Conservation (phyloP, 2,888 invertebrate species). For the Halocaridina rubra region DNA sequence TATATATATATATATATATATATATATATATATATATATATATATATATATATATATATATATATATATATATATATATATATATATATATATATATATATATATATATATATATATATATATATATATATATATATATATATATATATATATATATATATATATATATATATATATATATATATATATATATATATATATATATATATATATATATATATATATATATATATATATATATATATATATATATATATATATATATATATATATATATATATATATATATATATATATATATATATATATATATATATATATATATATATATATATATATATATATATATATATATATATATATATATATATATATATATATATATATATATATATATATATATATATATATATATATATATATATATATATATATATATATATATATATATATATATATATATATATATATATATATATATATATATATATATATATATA, state of each 20-base stretch:
- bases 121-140: slow-evolving; percentile 1
- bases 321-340: background rate
- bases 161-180: background rate
- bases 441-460: slow-evolving; percentile 24
- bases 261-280: slow-evolving; percentile 4
- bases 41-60: background rate
- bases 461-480: slow-evolving; percentile 7
- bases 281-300: background rate
- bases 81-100: background rate
- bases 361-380: slow-evolving; percentile 3
- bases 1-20: background rate
- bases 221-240: slow-evolving; percentile 10
- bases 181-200: too few relatives aligned
- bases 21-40: background rate
- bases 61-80: background rate
- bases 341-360: slow-evolving; percentile 12
- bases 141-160: background rate
- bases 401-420: background rate
- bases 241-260: slow-evolving; percentile 9
- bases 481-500: slow-evolving; percentile 24
- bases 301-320: slow-evolving; percentile 29
- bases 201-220: slow-evolving; percentile 16
- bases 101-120: background rate
- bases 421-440: slow-evolving; percentile 3
- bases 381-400: background rate